Evolutionary conservation across 92 coral and sea anemone genomes (phyloP).

Genomic region (Palythoa grandis): DNA sequence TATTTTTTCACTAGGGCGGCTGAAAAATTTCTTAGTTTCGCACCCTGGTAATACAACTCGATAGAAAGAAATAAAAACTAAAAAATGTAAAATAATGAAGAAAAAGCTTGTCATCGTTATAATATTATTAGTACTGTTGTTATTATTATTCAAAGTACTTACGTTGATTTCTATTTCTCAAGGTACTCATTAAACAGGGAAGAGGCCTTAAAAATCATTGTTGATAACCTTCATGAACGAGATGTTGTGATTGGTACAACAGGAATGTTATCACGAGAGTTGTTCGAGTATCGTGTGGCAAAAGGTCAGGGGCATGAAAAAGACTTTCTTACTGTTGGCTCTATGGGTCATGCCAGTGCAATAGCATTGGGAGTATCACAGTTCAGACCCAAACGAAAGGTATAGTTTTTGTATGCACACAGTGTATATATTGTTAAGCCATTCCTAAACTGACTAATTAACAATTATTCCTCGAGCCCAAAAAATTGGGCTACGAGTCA

Average conservation of each 20-base stretch:
- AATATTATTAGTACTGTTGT: not conserved
- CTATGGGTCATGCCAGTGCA: conserved; percentile 98
- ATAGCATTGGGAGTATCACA: conserved; percentile 97
- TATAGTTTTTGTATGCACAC: not conserved
- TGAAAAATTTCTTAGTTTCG: too few species aligned
- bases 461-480: too few species aligned
- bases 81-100: too few species aligned
- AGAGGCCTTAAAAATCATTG: conserved; percentile 75
- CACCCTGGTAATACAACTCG: too few species aligned
- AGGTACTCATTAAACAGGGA: conserved; percentile 92
- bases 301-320: conserved; percentile 98
- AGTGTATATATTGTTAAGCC: not conserved
- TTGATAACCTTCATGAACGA: conserved; percentile 85
- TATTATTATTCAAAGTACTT: not conserved
- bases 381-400: conserved; percentile 93
- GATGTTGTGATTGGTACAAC: conserved; percentile 98
- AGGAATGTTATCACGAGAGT: conserved; percentile 99
- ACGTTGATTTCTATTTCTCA: not conserved
- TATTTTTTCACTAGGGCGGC: too few species aligned
- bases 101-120: not conserved
- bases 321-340: conserved; percentile 94
- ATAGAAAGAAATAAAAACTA: too few species aligned
- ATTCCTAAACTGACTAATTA: too few species aligned
- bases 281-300: conserved; percentile 91
- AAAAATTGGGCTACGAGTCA: too few species aligned